phyloP scores from a whole-genome alignment of 2,888 invertebrate species.

The Fragum whitleyi region DNA sequence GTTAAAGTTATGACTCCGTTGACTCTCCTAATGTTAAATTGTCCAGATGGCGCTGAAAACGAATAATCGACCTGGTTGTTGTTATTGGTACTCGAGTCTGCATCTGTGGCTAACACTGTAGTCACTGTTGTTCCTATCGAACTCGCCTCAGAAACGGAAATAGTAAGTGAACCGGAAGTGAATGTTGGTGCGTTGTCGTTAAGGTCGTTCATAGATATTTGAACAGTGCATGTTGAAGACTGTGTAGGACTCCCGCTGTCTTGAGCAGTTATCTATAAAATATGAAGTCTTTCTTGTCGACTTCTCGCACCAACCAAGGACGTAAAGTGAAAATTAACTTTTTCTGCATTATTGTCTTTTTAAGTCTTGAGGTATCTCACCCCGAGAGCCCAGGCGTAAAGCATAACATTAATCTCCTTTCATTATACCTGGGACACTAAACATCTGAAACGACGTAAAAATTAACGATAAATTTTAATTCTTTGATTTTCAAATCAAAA shows the following conservation, averaged over 20 bases:
- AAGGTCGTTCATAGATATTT: slow-evolving; percentile 69
- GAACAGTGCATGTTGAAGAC: slow-evolving; percentile 66
- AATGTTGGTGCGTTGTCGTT: slow-evolving; percentile 77
- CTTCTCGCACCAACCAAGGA: not conserved
- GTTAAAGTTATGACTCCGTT: slow-evolving; percentile 71
- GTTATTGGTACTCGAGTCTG: slow-evolving; percentile 72
- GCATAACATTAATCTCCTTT: too few relatives aligned
- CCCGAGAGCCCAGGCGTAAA: too few relatives aligned
- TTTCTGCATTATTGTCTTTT: too few relatives aligned
- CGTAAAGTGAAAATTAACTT: too few relatives aligned
- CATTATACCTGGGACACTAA: too few relatives aligned
- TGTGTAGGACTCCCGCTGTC: slow-evolving; percentile 71
- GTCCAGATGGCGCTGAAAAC: slow-evolving; percentile 42
- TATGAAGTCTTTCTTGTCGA: not conserved
- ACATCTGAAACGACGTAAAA: too few relatives aligned
- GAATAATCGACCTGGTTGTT: slow-evolving; percentile 74
- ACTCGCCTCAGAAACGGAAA: slow-evolving; percentile 67
- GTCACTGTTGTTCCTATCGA: slow-evolving; percentile 67
- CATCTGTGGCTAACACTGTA: slow-evolving; percentile 69
- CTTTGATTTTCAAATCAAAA: too few relatives aligned
- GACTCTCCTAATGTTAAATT: slow-evolving; percentile 67
- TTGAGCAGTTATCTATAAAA: slow-evolving; percentile 59
- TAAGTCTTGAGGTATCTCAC: too few relatives aligned
- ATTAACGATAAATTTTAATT: too few relatives aligned
- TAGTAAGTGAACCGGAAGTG: slow-evolving; percentile 55